Conservation (phyloP, 2,797 vertebrate genomes). For the Sebastes aleutianus region DNA sequence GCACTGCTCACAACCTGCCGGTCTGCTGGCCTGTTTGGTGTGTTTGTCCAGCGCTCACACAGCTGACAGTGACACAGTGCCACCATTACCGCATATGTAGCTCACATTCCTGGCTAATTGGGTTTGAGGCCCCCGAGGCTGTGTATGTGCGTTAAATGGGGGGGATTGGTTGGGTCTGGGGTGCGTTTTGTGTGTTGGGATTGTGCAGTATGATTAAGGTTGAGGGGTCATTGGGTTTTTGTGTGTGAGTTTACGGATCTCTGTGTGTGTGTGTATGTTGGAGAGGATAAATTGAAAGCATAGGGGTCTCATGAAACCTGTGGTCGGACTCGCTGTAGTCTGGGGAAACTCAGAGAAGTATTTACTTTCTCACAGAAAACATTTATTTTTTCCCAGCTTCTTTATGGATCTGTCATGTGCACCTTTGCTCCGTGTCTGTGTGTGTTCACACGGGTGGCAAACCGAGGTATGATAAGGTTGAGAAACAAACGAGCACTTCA, state of each 20-base stretch:
- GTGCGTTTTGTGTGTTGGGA: slow-evolving; percentile 22
- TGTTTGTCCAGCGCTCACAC: slow-evolving; percentile 46
- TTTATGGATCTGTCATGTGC: background rate
- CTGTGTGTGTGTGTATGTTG: background rate
- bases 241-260: background rate
- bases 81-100: slow-evolving; percentile 61
- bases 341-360: background rate
- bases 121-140: slow-evolving; percentile 51
- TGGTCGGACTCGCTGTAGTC: background rate
- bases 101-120: slow-evolving; percentile 65
- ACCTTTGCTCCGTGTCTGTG: slow-evolving; percentile 1
- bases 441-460: slow-evolving; percentile 9
- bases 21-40: slow-evolving; percentile 12
- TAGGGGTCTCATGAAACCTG: slow-evolving; percentile 9
- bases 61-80: slow-evolving; percentile 67
- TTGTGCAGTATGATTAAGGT: slow-evolving; percentile 40
- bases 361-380: slow-evolving; percentile 4
- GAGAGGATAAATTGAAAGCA: background rate
- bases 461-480: slow-evolving; percentile 29
- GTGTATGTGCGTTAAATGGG: slow-evolving; percentile 28
- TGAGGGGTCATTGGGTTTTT: slow-evolving; percentile 42
- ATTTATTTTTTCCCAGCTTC: background rate
- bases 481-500: slow-evolving; percentile 44
- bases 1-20: background rate
- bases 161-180: background rate